Evolutionary conservation across 2,113 vertebrate genomes (phyloP).

Genomic region (Heloderma charlesbogerti): DNA sequence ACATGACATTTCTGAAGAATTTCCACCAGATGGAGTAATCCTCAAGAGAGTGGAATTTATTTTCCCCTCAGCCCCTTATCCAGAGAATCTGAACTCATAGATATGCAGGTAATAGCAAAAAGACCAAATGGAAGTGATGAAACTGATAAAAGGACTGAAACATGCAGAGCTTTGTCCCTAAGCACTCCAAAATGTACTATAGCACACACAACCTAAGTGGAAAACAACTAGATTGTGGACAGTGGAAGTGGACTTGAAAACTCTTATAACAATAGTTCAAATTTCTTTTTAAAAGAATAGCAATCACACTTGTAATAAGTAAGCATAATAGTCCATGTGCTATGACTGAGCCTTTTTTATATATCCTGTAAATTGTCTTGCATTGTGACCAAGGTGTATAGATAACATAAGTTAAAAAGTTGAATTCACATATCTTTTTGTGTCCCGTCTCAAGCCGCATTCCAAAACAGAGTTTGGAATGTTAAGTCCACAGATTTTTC

Average conservation of each 20-base stretch:
- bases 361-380: not conserved
- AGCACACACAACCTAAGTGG: not conserved
- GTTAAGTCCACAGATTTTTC: no score
- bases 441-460: not conserved
- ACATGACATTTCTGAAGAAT: not conserved
- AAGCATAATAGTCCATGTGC: not conserved
- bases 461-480: not conserved
- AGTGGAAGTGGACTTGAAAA: not conserved
- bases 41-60: not conserved
- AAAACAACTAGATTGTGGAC: not conserved
- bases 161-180: not conserved
- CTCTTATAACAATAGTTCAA: not conserved
- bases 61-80: no score
- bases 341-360: not conserved
- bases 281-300: not conserved
- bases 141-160: not conserved
- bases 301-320: not conserved
- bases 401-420: not conserved
- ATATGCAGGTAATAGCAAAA: not conserved
- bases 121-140: not conserved
- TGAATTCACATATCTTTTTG: not conserved
- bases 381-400: not conserved
- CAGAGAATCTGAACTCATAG: not conserved
- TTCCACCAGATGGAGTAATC: constrained; percentile 11
- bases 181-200: not conserved